Evolutionary conservation across 2,113 vertebrate species (phyloP).

Genomic region (Rhabdornis inornatus): DNA sequence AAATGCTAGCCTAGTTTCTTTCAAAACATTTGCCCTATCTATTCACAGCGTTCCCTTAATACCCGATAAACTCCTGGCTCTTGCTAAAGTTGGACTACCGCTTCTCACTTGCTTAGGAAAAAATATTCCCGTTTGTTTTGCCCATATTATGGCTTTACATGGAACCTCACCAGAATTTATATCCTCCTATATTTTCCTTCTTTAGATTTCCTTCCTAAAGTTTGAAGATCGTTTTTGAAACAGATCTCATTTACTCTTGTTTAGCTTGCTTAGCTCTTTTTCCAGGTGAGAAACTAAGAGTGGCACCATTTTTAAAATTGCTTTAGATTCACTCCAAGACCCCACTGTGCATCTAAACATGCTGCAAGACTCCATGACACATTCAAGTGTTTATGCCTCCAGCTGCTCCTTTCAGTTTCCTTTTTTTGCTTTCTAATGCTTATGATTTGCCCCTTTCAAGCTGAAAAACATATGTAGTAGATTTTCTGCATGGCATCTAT

Average conservation of each 20-base stretch:
- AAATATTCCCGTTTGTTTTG: background rate
- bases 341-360: background rate
- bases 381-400: background rate
- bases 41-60: background rate
- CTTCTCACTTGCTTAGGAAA: background rate
- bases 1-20: background rate
- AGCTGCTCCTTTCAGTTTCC: background rate
- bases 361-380: background rate
- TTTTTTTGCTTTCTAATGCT: background rate
- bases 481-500: background rate
- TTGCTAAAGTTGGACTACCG: background rate
- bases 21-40: background rate
- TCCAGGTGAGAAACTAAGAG: background rate
- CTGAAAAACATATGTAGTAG: background rate
- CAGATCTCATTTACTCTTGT: background rate
- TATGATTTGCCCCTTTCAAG: background rate
- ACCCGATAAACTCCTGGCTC: accelerated
- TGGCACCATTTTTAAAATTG: accelerated
- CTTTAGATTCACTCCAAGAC: background rate
- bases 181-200: background rate
- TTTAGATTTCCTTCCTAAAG: background rate
- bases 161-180: background rate
- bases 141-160: background rate
- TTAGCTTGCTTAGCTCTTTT: background rate
- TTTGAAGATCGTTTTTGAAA: background rate